A percentile compares a stretch with the other conserved stretches of the same genome.
Evolutionary conservation across 1,140 invertebrate species (phyloP).

Genomic region (Akabosia matsudoensis): DNA sequence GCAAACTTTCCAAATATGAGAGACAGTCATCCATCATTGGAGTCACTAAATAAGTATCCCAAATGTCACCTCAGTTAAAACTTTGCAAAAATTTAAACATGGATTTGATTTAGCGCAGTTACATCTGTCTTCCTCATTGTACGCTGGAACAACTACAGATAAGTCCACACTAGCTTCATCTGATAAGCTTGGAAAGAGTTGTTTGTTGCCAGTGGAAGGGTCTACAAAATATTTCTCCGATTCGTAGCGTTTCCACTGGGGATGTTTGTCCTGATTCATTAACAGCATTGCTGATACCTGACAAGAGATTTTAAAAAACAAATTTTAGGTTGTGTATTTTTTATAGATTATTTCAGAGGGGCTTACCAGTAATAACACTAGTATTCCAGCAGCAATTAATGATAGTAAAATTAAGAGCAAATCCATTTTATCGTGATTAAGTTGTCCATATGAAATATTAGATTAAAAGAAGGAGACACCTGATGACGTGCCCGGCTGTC

Average conservation of each 20-base stretch:
- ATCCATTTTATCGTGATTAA: too few relatives aligned
- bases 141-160: conserved; percentile 92
- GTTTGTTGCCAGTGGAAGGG: not conserved
- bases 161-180: conserved; percentile 68
- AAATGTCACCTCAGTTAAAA: not conserved
- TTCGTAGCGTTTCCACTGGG: not conserved
- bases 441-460: too few relatives aligned
- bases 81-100: not conserved
- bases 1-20: conserved; percentile 69
- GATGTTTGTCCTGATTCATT: not conserved
- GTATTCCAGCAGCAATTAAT: too few relatives aligned
- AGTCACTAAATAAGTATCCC: conserved; percentile 64
- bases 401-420: too few relatives aligned
- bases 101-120: conserved; percentile 48
- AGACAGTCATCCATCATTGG: conserved; percentile 89
- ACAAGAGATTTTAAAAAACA: not conserved
- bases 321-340: too few relatives aligned
- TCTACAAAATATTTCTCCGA: not conserved
- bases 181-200: conserved; percentile 67
- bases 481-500: too few relatives aligned
- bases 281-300: not conserved
- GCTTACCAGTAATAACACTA: too few relatives aligned
- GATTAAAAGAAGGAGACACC: too few relatives aligned
- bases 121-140: conserved; percentile 90
- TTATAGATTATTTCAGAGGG: too few relatives aligned